Evolutionary conservation across 2,888 invertebrate species (phyloP).

Genomic region (Coleophora flavipennella): DNA sequence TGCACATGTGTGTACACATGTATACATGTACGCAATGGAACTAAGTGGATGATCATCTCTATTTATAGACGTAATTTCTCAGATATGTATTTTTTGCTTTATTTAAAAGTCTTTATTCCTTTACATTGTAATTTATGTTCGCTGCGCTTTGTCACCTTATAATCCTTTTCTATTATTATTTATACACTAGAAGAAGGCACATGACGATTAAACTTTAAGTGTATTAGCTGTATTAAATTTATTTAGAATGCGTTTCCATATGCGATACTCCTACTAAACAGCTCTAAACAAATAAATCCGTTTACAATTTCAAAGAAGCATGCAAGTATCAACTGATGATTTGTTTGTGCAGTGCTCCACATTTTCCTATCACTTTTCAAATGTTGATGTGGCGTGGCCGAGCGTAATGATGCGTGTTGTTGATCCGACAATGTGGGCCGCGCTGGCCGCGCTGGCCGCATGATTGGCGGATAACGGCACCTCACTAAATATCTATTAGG

Average conservation of each 20-base stretch:
- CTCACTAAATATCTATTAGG: slow-evolving; percentile 67
- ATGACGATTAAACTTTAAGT: too few species aligned
- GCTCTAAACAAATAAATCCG: too few species aligned
- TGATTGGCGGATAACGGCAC: slow-evolving; percentile 47
- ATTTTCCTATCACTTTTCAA: slow-evolving; percentile 29
- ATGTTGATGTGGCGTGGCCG: slow-evolving; percentile 20
- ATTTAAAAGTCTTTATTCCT: slow-evolving; percentile 7
- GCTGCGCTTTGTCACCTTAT: too few species aligned
- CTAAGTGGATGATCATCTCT: slow-evolving; percentile 27
- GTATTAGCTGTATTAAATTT: too few species aligned
- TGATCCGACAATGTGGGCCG: slow-evolving; percentile 40
- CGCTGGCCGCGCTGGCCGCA: slow-evolving; percentile 43
- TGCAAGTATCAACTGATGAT: too few species aligned
- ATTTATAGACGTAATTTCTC: slow-evolving; percentile 33
- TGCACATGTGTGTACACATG: too few species aligned
- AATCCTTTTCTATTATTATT: too few species aligned
- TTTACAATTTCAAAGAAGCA: too few species aligned
- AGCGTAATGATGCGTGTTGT: slow-evolving; percentile 35
- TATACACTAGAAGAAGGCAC: too few species aligned
- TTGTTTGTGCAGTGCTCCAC: slow-evolving; percentile 26
- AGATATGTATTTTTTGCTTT: slow-evolving; percentile 34
- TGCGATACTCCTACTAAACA: too few species aligned
- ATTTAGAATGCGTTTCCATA: too few species aligned
- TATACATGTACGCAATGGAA: slow-evolving; percentile 11
- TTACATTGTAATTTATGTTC: too few species aligned